These are phyloP conservation scores for Trinectes maculatus DNA, from an alignment of 2,113 vertebrate genomes.

Conservation along the genomic window DNA sequence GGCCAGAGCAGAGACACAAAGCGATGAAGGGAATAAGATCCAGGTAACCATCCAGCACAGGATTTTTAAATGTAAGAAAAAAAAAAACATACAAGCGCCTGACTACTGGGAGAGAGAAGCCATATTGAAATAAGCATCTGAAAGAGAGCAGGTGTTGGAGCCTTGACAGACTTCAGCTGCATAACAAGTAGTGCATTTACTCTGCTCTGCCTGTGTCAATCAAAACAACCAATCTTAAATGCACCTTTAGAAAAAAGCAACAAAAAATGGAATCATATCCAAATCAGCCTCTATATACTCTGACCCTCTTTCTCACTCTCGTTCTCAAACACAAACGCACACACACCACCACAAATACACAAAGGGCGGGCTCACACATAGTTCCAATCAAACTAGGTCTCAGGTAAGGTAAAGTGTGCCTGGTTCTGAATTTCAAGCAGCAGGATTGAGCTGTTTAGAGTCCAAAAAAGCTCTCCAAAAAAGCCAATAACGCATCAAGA, in stretches of 20 bases:
- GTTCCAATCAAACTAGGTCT: conserved; percentile 23
- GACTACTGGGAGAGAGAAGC: conserved; percentile 65
- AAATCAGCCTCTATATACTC: conserved; percentile 46
- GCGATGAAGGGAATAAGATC: conserved; percentile 23
- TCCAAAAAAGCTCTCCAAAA: no score
- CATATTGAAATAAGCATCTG: conserved; percentile 78
- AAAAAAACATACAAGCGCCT: conserved; percentile 17
- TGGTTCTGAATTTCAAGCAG: conserved; percentile 66
- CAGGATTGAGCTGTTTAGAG: conserved; percentile 8
- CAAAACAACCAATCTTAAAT: conserved; percentile 74
- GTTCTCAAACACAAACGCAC: no score
- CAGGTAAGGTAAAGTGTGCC: conserved; percentile 35
- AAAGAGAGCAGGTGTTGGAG: conserved; percentile 78
- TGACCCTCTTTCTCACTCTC: background rate
- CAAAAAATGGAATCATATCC: conserved; percentile 55
- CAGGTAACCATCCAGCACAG: conserved; percentile 60
- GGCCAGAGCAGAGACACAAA: conserved; percentile 12
- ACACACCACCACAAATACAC: conserved; percentile 25
- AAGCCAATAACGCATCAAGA: conserved; percentile 41
- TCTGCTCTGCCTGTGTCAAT: conserved; percentile 74
- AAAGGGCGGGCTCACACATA: conserved; percentile 3
- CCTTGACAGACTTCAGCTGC: conserved; percentile 80
- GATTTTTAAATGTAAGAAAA: conserved; percentile 17
- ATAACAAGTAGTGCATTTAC: conserved; percentile 78
- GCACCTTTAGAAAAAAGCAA: conserved; percentile 33